phyloP scores from a whole-genome alignment of 2,113 vertebrate genomes.

The Toxostoma redivivum region DNA sequence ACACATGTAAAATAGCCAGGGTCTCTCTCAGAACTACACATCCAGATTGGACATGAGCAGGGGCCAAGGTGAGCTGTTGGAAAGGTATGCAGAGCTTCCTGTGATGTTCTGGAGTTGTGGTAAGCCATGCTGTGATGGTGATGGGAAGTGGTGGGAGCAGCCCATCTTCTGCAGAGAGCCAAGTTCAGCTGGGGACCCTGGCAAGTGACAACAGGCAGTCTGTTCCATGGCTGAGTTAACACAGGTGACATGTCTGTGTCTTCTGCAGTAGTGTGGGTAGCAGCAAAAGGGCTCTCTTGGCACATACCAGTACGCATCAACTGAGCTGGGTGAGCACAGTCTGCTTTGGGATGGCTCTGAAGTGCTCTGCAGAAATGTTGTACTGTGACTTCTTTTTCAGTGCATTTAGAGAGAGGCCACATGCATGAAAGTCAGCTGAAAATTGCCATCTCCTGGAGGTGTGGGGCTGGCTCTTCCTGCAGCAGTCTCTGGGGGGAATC shows the following conservation, averaged over 20 bases:
- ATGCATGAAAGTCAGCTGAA: background rate
- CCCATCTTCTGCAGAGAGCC: background rate
- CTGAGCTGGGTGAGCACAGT: background rate
- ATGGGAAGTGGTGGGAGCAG: background rate
- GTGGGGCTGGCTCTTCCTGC: background rate
- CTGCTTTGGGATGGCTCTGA: background rate
- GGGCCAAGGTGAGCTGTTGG: background rate
- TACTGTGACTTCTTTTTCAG: background rate
- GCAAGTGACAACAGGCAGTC: background rate
- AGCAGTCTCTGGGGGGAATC: background rate
- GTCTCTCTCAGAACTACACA: background rate
- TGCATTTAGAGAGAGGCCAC: background rate
- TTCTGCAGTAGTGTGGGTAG: background rate
- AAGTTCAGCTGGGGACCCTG: background rate
- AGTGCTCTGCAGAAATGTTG: background rate
- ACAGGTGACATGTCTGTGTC: accelerated
- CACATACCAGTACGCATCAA: accelerated
- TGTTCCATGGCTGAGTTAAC: background rate
- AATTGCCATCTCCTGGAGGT: background rate
- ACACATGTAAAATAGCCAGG: background rate
- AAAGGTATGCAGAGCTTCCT: background rate
- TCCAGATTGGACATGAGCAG: background rate
- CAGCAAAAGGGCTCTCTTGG: background rate
- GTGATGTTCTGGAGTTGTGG: background rate
- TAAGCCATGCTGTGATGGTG: background rate